A percentile compares a stretch with the other conserved stretches of the same genome.
phyloP scores from a whole-genome alignment of 2,113 vertebrate genomes.

The Azemiops feae region DNA sequence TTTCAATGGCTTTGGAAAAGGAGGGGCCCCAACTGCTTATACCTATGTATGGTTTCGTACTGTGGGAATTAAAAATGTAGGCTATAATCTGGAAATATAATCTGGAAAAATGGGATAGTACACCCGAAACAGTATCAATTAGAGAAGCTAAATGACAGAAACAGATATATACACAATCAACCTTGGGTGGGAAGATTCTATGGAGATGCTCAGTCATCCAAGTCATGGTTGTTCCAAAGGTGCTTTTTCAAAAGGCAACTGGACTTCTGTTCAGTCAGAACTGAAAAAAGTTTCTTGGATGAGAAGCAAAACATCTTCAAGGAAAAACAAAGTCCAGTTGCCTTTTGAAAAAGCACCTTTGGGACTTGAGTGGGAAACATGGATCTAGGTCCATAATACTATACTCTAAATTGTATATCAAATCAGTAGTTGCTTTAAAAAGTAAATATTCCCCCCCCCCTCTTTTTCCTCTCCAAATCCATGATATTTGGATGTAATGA shows the following conservation, averaged over 20 bases:
- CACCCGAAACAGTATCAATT: neutral
- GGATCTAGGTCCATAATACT: neutral
- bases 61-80: neutral
- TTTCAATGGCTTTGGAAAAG: neutral
- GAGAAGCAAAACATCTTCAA: neutral
- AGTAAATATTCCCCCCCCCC: neutral
- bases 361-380: neutral
- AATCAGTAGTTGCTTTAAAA: conserved; percentile 16
- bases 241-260: neutral
- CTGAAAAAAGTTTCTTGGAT: neutral
- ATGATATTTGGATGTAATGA: conserved; percentile 36
- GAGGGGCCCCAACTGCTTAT: neutral
- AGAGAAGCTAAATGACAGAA: neutral
- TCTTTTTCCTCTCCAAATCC: neutral
- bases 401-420: neutral
- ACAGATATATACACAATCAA: neutral
- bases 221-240: neutral
- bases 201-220: neutral
- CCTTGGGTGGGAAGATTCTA: neutral
- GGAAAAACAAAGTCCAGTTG: neutral
- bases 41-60: neutral
- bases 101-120: neutral
- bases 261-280: neutral
- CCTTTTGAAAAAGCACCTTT: neutral
- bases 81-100: neutral